phyloP scores from a whole-genome alignment of 2,888 invertebrate genomes.

The Drepana falcataria region DNA sequence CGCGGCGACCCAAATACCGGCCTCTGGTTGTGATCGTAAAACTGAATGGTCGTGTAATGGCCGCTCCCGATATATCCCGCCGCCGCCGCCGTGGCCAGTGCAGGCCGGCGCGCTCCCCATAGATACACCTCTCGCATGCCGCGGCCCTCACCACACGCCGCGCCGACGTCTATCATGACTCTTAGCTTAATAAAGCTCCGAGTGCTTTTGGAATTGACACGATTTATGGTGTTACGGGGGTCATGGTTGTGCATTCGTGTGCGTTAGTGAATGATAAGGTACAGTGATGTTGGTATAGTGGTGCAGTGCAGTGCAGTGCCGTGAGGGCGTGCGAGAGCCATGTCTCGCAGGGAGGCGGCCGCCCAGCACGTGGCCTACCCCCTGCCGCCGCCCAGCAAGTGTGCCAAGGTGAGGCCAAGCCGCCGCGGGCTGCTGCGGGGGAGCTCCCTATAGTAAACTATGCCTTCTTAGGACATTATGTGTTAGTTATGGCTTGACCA shows the following conservation, averaged over 20 bases:
- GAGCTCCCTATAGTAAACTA: too few relatives aligned
- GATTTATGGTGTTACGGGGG: neutral
- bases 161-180: neutral
- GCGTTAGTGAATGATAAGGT: neutral
- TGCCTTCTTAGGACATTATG: too few relatives aligned
- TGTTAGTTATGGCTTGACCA: too few relatives aligned
- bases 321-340: constrained; percentile 13
- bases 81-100: neutral
- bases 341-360: constrained; percentile 56
- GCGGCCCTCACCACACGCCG: constrained; percentile 18
- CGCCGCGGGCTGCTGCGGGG: too few relatives aligned
- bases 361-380: constrained; percentile 43
- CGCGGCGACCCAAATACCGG: constrained; percentile 32
- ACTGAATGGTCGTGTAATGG: constrained; percentile 27
- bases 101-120: constrained; percentile 5
- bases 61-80: constrained; percentile 32
- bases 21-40: constrained; percentile 37
- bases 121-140: constrained; percentile 1
- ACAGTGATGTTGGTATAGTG: neutral
- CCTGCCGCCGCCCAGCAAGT: constrained; percentile 64
- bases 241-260: neutral
- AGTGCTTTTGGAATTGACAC: neutral
- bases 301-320: constrained; percentile 1
- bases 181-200: neutral
- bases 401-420: constrained; percentile 57